Percentiles rank a stretch among this genome's conserved stretches.
phyloP scores from a whole-genome alignment of 2,113 vertebrate genomes.

The Desmodus rotundus region DNA sequence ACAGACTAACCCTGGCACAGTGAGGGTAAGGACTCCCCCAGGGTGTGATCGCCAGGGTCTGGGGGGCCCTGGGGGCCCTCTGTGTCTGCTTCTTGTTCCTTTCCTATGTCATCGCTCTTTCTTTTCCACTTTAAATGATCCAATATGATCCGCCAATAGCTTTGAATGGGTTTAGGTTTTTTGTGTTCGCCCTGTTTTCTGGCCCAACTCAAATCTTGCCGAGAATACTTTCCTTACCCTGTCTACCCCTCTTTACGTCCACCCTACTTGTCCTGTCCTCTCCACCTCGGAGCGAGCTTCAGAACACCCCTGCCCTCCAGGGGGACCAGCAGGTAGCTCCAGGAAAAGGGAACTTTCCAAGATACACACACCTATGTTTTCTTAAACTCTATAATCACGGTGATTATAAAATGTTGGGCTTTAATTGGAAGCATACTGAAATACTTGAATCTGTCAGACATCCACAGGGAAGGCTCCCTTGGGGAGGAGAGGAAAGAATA shows the following conservation, averaged over 20 bases:
- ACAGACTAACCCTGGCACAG: neutral
- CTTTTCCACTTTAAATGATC: constrained; percentile 32
- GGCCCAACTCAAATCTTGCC: constrained; percentile 54
- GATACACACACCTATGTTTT: neutral
- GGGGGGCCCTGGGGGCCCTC: neutral
- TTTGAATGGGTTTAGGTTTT: neutral
- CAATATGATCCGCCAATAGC: constrained; percentile 16
- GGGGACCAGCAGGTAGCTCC: neutral
- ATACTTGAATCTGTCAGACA: neutral
- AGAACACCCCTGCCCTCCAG: neutral
- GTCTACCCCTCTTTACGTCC: neutral
- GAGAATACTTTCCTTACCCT: neutral
- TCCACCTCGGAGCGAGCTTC: neutral
- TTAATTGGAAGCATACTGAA: constrained; percentile 2
- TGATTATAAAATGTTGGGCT: neutral
- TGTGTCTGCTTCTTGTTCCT: constrained; percentile 20
- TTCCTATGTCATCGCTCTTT: constrained; percentile 26
- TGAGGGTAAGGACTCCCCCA: neutral
- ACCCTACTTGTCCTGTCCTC: neutral
- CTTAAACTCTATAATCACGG: neutral
- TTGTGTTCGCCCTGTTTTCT: constrained; percentile 36
- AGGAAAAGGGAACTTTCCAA: neutral
- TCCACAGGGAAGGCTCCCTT: neutral
- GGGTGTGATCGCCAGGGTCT: neutral
- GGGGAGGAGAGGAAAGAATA: neutral